Conservation (phyloP, 2,888 invertebrate genomes). For the Rhingia campestris region DNA sequence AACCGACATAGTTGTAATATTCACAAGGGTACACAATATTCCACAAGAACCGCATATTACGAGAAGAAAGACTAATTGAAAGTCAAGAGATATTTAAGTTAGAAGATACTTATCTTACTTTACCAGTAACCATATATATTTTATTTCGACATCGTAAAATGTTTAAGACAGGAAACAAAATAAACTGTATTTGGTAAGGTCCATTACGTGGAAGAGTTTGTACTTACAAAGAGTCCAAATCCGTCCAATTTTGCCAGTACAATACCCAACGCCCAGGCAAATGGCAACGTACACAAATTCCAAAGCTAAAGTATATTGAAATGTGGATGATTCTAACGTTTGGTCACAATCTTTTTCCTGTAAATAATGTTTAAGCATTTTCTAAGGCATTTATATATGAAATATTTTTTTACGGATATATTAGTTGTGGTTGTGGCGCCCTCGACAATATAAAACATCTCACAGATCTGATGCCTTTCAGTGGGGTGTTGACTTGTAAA, state of each 20-base stretch:
- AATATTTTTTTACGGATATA: conserved; percentile 9
- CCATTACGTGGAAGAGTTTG: no score
- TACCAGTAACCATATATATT: no score
- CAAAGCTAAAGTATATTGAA: conserved; percentile 76
- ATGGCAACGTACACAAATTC: conserved; percentile 77
- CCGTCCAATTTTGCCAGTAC: conserved; percentile 75
- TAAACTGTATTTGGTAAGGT: no score
- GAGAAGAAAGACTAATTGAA: conserved; percentile 41
- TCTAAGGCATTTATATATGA: not conserved
- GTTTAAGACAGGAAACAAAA: not conserved
- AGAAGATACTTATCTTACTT: no score
- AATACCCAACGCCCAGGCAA: conserved; percentile 75
- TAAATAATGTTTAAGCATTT: not conserved
- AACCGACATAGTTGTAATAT: conserved; percentile 45
- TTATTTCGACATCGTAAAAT: no score
- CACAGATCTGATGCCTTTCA: conserved; percentile 77
- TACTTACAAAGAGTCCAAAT: conserved; percentile 75
- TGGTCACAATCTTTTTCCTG: conserved; percentile 25
- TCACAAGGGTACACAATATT: conserved; percentile 32
- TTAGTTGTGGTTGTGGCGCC: not conserved
- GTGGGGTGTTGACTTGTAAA: conserved; percentile 75
- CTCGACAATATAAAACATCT: conserved; percentile 75
- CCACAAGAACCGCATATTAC: conserved; percentile 52
- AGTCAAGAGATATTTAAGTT: no score
- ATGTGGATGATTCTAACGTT: conserved; percentile 77